Conservation (phyloP, 1,140 invertebrate species). For the Pachypeltis micranthus region DNA sequence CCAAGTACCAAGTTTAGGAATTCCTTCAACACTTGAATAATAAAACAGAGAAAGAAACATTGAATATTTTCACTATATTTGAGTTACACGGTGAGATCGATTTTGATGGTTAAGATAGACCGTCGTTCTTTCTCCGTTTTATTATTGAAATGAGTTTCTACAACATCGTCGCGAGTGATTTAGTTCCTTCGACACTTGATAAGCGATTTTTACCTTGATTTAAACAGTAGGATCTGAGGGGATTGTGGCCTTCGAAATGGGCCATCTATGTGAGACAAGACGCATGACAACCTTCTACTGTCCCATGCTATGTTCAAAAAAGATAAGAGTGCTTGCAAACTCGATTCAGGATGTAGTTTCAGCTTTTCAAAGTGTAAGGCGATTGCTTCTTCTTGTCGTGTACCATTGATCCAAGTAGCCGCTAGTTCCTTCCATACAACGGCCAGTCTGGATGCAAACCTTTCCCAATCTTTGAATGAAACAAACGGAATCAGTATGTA, state of each 20-base stretch:
- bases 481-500: too few species aligned
- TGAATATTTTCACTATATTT: too few species aligned
- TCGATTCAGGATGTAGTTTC: neutral
- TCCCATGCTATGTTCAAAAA: slow-evolving; percentile 9
- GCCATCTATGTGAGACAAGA: neutral
- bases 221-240: slow-evolving; percentile 1
- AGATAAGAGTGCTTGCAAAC: slow-evolving; percentile 1
- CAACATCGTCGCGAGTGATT: too few species aligned
- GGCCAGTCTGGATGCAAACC: neutral
- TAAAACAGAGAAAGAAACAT: too few species aligned
- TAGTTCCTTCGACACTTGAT: too few species aligned
- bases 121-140: too few species aligned
- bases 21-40: too few species aligned
- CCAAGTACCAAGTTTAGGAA: too few species aligned
- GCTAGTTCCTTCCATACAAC: slow-evolving; percentile 6
- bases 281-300: slow-evolving; percentile 2
- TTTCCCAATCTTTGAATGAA: neutral
- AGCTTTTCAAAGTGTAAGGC: slow-evolving; percentile 2
- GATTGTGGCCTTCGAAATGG: neutral
- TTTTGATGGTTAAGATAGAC: too few species aligned
- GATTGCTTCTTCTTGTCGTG: neutral
- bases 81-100: too few species aligned
- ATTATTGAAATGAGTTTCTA: too few species aligned
- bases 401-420: slow-evolving; percentile 3
- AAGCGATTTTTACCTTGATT: neutral